These are phyloP conservation scores for Polyommatus icarus DNA, from an alignment of 2,888 invertebrate species.

Conservation along the genomic window DNA sequence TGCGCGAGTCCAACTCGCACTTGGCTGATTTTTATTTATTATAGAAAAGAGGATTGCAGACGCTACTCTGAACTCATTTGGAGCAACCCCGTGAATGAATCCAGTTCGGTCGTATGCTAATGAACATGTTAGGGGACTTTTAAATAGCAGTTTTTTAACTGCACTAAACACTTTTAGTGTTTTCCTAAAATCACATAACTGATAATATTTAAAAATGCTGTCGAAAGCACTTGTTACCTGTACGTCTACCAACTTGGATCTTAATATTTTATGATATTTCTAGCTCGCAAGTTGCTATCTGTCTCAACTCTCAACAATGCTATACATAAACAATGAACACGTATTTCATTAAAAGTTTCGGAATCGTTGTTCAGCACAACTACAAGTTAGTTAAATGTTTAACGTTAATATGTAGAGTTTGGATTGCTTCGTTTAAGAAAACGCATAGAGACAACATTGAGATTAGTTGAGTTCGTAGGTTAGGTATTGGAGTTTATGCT, in stretches of 20 bases:
- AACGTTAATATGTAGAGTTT: neutral
- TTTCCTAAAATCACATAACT: too few relatives aligned
- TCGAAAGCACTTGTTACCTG: neutral
- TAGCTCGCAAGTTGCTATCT: neutral
- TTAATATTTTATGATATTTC: neutral
- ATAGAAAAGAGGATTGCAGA: too few relatives aligned
- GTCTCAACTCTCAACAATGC: neutral
- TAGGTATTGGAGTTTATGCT: neutral
- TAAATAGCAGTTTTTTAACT: too few relatives aligned
- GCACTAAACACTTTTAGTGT: too few relatives aligned
- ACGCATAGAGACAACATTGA: neutral
- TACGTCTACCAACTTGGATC: neutral
- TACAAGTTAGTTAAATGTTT: conserved; percentile 6
- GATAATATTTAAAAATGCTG: neutral
- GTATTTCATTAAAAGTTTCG: neutral
- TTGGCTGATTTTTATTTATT: too few relatives aligned
- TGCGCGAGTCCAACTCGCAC: too few relatives aligned
- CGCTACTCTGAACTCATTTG: too few relatives aligned
- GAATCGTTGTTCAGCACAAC: neutral
- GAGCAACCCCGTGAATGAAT: too few relatives aligned
- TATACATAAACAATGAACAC: neutral
- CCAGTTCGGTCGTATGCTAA: too few relatives aligned
- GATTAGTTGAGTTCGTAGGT: neutral
- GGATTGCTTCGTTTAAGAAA: neutral
- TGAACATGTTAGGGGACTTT: too few relatives aligned